Base-by-base conservation (phyloP, 2,113 vertebrate genomes). In the Lepidiolamprologus cunningtoni region DNA sequence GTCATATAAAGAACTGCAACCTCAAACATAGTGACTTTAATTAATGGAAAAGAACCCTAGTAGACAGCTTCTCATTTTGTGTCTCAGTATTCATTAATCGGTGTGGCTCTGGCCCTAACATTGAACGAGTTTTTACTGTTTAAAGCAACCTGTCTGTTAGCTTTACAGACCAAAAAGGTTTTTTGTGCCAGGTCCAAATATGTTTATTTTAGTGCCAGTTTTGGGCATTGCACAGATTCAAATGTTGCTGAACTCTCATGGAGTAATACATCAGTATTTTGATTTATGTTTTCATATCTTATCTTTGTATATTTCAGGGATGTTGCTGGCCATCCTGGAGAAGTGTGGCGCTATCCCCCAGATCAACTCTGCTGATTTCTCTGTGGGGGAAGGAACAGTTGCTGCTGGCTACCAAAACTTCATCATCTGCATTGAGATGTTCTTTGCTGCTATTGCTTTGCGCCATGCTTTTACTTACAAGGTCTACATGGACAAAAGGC, bases 371-470 rank as follows among this genome's bases (percentile, higher is more conserved):
- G 96, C 97, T 42, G 94, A 89, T 0, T 97, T 99, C 89, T 98
- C 97, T 0, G 98, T 98, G 91, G 98, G 98, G 1, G 97, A 98
- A 91, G 98, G 98, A 86, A 99, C 98, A 0, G 98, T 99, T 53
- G 98, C 98, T 1, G 98, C 98, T 0, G 98, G 98, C 5, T 99
- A 99, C 92, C 98, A 99, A 91, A 98, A 99, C 96, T 99, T 99
- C 94, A 99, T 99, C 94, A 97, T 98, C 93, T 99, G 98, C 2
- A 97, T 99, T 71, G 98, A 99, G 96, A 99, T 99, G 98, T 99
- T 99, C 96, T 99, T 99, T 9, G 98, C 98, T 7, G 97, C 98
- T n/a, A 92, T 98, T 1, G 98, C 98, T 26, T 93, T 99, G 82
- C 97, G 98, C 68, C 97, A 98, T 0, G 98, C 98, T 89, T 99